Evolutionary conservation across 1,140 invertebrate species (phyloP), one percentile per base, ranked within the genome.

Genomic region (Lysiphlebus fabarum): DNA sequence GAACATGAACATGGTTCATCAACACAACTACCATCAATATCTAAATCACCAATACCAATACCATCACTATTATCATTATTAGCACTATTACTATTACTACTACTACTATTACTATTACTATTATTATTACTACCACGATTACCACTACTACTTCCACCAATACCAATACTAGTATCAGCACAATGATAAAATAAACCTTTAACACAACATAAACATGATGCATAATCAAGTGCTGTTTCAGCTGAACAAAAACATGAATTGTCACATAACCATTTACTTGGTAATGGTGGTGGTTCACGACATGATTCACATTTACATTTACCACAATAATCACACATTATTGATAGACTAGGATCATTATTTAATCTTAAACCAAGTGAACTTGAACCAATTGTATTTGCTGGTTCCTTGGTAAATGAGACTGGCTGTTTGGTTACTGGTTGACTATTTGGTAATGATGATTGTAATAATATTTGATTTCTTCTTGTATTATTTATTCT

Each of bases 171-270:
- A 67, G 86, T 85, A 70, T 89, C 86, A 61, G 87, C 86, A 78
- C 92, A 95, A 74, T 96, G 94, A 78, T 96, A 97, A 76, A 95
- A 94, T 37, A 93, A 73, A 44, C 88, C 92, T 74, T 95, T 94
- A 64, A 93, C 92, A 77, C 92, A 95, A 81, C 93, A 96, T 78
- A 96, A 84, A 74, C 94, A 96, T 59, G 91, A 91, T 53, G 88
- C 87, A 74, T 92, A 91, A 79, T 96, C 92, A 61, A 96, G 85
- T 64, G 87, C 84, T 58, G 90, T 86, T 73, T 94, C 89, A 49
- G 90, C 89, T 67, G 91, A 93, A 79, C 92, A 90, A 67, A 91
- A 85, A 77, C 90, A 94, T 74, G 87, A 86, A 72, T 91, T 85
- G 77, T 90, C 86, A 81, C 93, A 94, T 61, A 95, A 83, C 93